Conservation (phyloP, 2,888 invertebrate species). For the Heliconius charithonia region DNA sequence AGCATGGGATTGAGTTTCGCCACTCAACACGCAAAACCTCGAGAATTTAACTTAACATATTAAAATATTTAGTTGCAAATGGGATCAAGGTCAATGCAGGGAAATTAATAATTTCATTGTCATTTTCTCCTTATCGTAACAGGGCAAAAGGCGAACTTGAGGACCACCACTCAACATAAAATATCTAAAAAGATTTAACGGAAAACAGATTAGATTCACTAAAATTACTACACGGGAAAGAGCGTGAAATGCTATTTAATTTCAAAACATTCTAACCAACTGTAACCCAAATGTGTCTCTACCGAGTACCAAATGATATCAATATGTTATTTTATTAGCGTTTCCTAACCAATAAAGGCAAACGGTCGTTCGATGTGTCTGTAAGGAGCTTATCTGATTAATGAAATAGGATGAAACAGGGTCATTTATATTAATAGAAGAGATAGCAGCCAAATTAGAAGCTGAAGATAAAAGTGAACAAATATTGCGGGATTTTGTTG, state of each 20-base stretch:
- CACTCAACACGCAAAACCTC: neutral
- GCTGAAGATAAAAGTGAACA: neutral
- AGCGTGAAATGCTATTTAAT: neutral
- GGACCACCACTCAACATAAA: no score
- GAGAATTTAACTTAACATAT: no score
- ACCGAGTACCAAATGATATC: conserved; percentile 51
- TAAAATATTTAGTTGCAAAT: no score
- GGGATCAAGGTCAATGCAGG: no score
- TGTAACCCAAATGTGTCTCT: neutral
- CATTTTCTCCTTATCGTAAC: no score
- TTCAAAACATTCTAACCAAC: neutral
- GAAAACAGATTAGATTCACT: neutral
- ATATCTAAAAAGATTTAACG: no score
- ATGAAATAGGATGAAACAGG: conserved; percentile 33
- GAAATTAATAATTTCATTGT: no score
- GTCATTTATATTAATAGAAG: conserved; percentile 20
- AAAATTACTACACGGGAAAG: neutral
- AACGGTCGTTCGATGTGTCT: conserved; percentile 41
- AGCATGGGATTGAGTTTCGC: neutral
- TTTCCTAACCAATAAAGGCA: conserved; percentile 41
- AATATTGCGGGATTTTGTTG: neutral
- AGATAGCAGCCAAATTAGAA: conserved; percentile 16
- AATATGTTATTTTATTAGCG: conserved; percentile 66
- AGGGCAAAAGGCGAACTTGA: no score
- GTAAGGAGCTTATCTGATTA: conserved; percentile 41